Base-by-base conservation (phyloP, 1,140 invertebrate genomes). In the Adelges cooleyi region DNA sequence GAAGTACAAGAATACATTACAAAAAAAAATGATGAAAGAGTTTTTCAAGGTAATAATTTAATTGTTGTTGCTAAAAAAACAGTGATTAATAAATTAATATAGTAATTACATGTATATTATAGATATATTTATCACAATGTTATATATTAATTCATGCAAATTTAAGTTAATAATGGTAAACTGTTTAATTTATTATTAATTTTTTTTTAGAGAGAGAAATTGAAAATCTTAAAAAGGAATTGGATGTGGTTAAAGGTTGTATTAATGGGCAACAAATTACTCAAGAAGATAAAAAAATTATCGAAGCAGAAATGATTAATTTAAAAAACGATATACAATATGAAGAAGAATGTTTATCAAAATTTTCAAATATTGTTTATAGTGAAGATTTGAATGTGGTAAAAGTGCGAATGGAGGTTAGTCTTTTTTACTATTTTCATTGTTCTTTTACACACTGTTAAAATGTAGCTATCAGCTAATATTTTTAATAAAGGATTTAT, bases 301-400 rank as follows among this genome's bases (percentile, higher is more conserved):
- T 67, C 13, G 42, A 49, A 48, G 27, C 40, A 29, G 53, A 67
- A 18, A 56, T 62, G 18, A 25, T 53, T 44, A 46, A 2, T 49
- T 20, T 56, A 9, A 44, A 25, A 62, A 52, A 48, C 33, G 51
- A 59, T 10, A 62, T 67, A 20, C 36, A 44, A 1, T 67, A 67
- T 50, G 42, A 62, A 49, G 22, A 59, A 56, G 42, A 46, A 44
- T 62, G 51, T 11, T 59, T 46, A 17, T 11, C 23, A 10, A 36
- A 67, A 59, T 62, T 48, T 22, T 67, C 66, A 44, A 66, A 66
- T 9, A 66, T 66, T n/a, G 65, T 66, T 6, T 66, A 53, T 17
- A 27, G 29, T 52, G 65, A 66, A 44, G 65, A 66, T 33, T 25
- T 66, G 3, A 66, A 66, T 44, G n/a, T 53, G 44, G 65, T 53